Evolutionary conservation across 2,888 invertebrate species (phyloP).

Genomic region (Agrotis puta): DNA sequence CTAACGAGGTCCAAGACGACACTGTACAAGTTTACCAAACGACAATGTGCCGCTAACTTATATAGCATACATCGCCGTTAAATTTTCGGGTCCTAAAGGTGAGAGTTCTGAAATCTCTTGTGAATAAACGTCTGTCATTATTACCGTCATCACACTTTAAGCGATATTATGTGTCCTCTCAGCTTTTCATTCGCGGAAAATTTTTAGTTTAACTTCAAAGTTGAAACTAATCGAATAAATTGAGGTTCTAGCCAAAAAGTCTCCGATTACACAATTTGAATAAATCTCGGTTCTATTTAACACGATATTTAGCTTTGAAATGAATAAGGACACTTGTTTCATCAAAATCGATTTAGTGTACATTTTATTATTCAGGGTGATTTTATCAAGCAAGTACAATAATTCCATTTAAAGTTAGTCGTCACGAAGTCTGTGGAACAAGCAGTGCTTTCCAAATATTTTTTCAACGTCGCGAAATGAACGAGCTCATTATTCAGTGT

Average conservation of each 20-base stretch:
- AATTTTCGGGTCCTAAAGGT: constrained; percentile 70
- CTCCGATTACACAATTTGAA: neutral
- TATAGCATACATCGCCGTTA: constrained; percentile 66
- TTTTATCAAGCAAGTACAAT: constrained; percentile 64
- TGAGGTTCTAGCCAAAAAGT: neutral
- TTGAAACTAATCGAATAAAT: constrained; percentile 19
- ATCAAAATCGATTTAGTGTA: constrained; percentile 54
- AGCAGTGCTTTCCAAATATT: constrained; percentile 63
- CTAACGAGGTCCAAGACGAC: constrained; percentile 85
- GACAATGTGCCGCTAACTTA: constrained; percentile 70
- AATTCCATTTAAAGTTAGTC: constrained; percentile 68
- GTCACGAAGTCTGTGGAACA: constrained; percentile 59
- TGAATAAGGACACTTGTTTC: constrained; percentile 24
- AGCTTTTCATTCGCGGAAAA: constrained; percentile 26
- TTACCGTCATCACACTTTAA: constrained; percentile 61
- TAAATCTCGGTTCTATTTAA: neutral
- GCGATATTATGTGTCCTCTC: constrained; percentile 40
- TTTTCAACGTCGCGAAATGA: constrained; percentile 64
- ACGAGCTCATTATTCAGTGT: constrained; percentile 73
- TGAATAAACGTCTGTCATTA: constrained; percentile 54
- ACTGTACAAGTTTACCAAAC: constrained; percentile 76
- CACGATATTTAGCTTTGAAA: constrained; percentile 13
- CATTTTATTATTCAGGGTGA: constrained; percentile 57
- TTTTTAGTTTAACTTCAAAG: constrained; percentile 14
- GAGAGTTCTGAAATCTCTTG: constrained; percentile 55